A percentile compares a stretch with the other conserved stretches of the same genome.
Evolutionary conservation across 2,888 invertebrate genomes (phyloP).

Genomic region (Pristionchus entomophagus): DNA sequence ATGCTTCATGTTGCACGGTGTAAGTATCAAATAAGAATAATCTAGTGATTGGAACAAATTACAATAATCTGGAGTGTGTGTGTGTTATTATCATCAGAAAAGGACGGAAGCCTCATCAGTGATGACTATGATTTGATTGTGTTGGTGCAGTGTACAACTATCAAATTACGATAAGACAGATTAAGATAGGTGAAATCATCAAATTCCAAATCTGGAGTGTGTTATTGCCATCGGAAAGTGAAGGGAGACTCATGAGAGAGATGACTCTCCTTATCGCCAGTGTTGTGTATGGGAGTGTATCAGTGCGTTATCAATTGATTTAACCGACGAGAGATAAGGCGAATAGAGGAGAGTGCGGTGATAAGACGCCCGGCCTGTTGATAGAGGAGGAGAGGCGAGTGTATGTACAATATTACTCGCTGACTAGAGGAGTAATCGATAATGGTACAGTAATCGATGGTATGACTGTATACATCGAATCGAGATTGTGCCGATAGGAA

Average conservation of each 20-base stretch:
- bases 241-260: conserved; percentile 5
- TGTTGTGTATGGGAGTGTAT: conserved; percentile 35
- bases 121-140: no score
- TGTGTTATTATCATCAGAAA: no score
- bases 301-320: conserved; percentile 35
- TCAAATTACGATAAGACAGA: no score
- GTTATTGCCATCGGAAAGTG: conserved; percentile 1
- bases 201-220: background rate
- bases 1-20: no score
- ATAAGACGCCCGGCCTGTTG: background rate
- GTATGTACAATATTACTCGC: conserved; percentile 28
- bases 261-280: conserved; percentile 9
- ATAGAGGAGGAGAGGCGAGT: background rate
- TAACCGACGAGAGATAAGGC: background rate
- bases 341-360: background rate
- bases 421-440: background rate
- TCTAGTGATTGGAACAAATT: no score
- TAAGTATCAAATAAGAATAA: no score
- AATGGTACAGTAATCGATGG: no score
- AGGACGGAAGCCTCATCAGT: no score
- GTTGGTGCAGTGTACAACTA: no score
- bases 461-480: no score
- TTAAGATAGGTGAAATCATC: background rate
- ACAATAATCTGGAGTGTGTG: no score
- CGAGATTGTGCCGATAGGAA: no score